Evolutionary conservation across 2,797 vertebrate species (phyloP).

Genomic region (Alauda arvensis): DNA sequence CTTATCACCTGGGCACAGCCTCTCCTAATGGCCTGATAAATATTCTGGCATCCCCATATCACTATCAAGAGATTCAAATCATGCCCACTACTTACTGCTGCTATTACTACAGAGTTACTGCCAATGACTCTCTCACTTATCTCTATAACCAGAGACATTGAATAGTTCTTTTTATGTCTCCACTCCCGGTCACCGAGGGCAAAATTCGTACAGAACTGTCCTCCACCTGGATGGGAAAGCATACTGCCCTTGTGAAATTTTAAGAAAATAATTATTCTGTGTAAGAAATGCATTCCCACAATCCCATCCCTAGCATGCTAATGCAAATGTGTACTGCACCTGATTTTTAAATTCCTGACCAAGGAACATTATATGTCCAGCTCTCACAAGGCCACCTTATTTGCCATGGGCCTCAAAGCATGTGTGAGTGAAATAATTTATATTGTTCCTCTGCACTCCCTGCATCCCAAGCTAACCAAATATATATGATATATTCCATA

Average conservation of each 20-base stretch:
- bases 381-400: not conserved
- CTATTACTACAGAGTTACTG: constrained; percentile 68
- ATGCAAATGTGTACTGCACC: not conserved
- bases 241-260: constrained; percentile 21
- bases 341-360: not conserved
- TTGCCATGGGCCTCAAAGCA: not conserved
- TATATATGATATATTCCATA: not conserved
- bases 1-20: constrained; percentile 77
- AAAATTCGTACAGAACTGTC: constrained; percentile 57
- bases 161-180: constrained; percentile 69
- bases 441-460: not conserved
- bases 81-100: constrained; percentile 60
- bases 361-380: not conserved
- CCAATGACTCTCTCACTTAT: constrained; percentile 72
- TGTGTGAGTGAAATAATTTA: not conserved
- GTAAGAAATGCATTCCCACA: constrained; percentile 19
- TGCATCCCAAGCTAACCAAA: not conserved
- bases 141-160: constrained; percentile 68
- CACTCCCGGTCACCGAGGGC: constrained; percentile 58
- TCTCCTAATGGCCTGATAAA: constrained; percentile 73
- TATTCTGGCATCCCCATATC: constrained; percentile 70
- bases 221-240: constrained; percentile 13
- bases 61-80: constrained; percentile 76
- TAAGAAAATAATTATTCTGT: constrained; percentile 17
- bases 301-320: not conserved